These are phyloP conservation scores for Actinernus sp. DNA, from an alignment of 92 coral and sea anemone species.

Conservation along the genomic window DNA sequence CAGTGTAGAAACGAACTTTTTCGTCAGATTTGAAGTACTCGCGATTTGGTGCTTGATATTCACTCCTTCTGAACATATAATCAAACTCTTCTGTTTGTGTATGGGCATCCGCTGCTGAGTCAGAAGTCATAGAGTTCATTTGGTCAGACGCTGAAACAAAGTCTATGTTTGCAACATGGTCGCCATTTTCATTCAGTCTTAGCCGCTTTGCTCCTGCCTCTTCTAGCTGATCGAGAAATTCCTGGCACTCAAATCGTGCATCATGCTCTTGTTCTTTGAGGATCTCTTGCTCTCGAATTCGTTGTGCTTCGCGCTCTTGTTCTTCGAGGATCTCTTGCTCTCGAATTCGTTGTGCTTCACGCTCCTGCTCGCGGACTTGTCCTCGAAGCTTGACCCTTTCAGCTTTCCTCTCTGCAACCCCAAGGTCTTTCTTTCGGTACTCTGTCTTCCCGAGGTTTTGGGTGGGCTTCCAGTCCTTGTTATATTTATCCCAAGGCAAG, in stretches of 20 bases:
- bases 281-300: constrained; percentile 18
- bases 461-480: constrained; percentile 19
- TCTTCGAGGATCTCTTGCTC: constrained; percentile 38
- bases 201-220: constrained; percentile 25
- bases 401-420: constrained; percentile 30
- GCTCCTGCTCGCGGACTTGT: too few relatives aligned
- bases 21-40: constrained; percentile 12
- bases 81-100: constrained; percentile 1
- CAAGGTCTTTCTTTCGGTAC: constrained; percentile 25
- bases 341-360: too few relatives aligned
- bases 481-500: constrained; percentile 2
- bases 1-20: constrained; percentile 45
- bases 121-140: too few relatives aligned
- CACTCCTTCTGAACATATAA: background rate
- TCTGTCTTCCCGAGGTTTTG: constrained; percentile 21
- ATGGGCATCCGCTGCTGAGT: background rate
- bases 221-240: too few relatives aligned
- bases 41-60: constrained; percentile 2
- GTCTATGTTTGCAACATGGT: constrained; percentile 17
- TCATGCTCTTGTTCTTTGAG: constrained; percentile 30
- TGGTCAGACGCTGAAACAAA: constrained; percentile 22
- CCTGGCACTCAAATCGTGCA: too few relatives aligned
- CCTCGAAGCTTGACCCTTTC: constrained; percentile 36
- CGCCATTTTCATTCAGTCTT: constrained; percentile 28
- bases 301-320: constrained; percentile 30